Conservation (phyloP, 2,888 invertebrate genomes). For the Caenorhabditis sp. region DNA sequence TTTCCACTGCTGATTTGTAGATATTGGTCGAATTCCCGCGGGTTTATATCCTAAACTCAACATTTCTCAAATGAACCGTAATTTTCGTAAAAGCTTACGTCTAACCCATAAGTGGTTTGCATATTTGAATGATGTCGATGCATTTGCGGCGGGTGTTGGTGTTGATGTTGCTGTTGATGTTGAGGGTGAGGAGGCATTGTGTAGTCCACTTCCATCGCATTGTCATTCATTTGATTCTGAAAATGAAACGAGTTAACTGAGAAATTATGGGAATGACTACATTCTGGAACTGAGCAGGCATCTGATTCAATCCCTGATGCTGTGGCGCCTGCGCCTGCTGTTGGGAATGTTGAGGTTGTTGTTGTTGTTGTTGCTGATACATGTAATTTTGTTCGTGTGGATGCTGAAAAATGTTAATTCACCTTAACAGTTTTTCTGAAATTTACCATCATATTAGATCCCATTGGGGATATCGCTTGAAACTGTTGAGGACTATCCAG, state of each 20-base stretch:
- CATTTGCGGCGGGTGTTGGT: constrained; percentile 33
- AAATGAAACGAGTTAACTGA: too few species aligned
- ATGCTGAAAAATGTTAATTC: constrained; percentile 24
- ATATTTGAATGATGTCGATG: constrained; percentile 43
- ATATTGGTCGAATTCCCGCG: constrained; percentile 70
- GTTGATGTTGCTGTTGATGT: constrained; percentile 32
- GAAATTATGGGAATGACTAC: constrained; percentile 1
- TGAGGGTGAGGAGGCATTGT: constrained; percentile 27
- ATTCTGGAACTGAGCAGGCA: constrained; percentile 40
- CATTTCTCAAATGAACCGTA: neutral
- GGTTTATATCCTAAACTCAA: constrained; percentile 68
- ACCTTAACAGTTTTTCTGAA: neutral
- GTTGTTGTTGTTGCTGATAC: constrained; percentile 45
- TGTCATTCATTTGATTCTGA: constrained; percentile 52
- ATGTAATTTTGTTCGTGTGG: constrained; percentile 35
- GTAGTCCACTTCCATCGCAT: constrained; percentile 62
- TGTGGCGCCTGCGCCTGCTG: constrained; percentile 6
- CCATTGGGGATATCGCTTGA: constrained; percentile 58
- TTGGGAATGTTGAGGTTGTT: constrained; percentile 15
- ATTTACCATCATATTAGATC: constrained; percentile 6
- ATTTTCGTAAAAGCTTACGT: constrained; percentile 13
- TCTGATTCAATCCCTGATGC: constrained; percentile 28
- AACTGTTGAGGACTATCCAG: constrained; percentile 61
- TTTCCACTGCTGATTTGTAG: constrained; percentile 60
- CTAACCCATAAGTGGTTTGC: constrained; percentile 46